Percentiles rank a stretch among this genome's conserved stretches.
Evolutionary conservation across 1,140 invertebrate genomes (phyloP).

Genomic region (Charaxes varanes): DNA sequence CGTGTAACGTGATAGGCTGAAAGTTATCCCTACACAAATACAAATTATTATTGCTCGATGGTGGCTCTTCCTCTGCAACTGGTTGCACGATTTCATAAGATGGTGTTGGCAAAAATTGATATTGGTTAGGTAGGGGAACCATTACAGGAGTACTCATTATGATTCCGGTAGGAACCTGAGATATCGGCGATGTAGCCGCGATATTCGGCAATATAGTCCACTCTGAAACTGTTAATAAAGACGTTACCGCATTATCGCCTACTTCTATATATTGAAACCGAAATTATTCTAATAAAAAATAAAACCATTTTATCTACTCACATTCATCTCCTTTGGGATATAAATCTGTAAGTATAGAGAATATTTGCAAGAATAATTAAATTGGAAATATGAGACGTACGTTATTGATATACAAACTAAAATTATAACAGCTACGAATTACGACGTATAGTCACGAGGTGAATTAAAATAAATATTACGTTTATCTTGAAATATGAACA

Average conservation of each 20-base stretch:
- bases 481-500: no score
- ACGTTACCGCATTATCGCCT: no score
- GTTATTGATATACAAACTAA: no score
- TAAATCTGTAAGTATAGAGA: conserved; percentile 6
- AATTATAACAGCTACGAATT: no score
- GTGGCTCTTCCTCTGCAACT: neutral
- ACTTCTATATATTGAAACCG: no score
- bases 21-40: conserved; percentile 60
- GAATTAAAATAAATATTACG: no score
- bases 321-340: neutral
- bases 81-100: conserved; percentile 9
- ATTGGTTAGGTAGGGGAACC: conserved; percentile 20
- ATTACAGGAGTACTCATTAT: conserved; percentile 20
- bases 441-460: no score
- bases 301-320: neutral
- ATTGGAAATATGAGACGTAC: no score
- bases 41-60: conserved; percentile 25
- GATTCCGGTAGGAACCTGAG: neutral
- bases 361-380: neutral
- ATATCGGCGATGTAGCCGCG: neutral
- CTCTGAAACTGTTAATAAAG: conserved; percentile 16
- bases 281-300: neutral
- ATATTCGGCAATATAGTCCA: conserved; percentile 12
- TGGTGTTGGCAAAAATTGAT: conserved; percentile 9
- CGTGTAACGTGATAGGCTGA: conserved; percentile 28